A percentile compares a stretch with the other conserved stretches of the same genome.
These are phyloP conservation scores for Odontamblyopus rebecca DNA, from an alignment of 2,797 vertebrate species.

Conservation along the genomic window DNA sequence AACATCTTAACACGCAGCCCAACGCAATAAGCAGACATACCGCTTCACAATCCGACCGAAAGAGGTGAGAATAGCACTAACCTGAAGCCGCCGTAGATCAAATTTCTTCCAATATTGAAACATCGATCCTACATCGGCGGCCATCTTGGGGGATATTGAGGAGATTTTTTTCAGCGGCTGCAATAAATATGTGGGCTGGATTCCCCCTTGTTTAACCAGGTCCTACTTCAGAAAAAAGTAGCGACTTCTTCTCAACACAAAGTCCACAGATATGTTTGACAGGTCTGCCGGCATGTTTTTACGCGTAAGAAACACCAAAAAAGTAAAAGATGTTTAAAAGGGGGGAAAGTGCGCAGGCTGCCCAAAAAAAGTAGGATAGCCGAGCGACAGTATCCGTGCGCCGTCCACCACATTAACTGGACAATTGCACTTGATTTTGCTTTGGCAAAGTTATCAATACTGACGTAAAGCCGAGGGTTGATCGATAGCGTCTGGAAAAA, in stretches of 20 bases:
- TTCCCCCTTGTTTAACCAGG: slow-evolving; percentile 82
- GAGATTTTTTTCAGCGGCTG: slow-evolving; percentile 87
- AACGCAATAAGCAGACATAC: slow-evolving; percentile 20
- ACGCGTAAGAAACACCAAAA: not conserved
- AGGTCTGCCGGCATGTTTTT: slow-evolving; percentile 55
- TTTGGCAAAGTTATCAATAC: slow-evolving; percentile 88
- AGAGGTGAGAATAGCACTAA: slow-evolving; percentile 81
- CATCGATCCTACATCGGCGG: slow-evolving; percentile 98
- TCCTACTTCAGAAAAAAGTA: slow-evolving; percentile 70
- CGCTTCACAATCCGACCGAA: slow-evolving; percentile 45
- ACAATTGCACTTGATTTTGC: slow-evolving; percentile 81
- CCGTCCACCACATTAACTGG: slow-evolving; percentile 74
- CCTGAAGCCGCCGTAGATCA: slow-evolving; percentile 96
- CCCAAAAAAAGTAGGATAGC: slow-evolving; percentile 31
- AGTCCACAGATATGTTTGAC: slow-evolving; percentile 57
- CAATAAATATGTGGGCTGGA: slow-evolving; percentile 91
- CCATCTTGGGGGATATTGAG: slow-evolving; percentile 97
- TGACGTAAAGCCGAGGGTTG: slow-evolving; percentile 82
- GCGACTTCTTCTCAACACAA: slow-evolving; percentile 51
- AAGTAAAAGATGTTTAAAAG: slow-evolving; percentile 34
- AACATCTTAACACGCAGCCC: slow-evolving; percentile 26
- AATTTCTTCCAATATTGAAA: slow-evolving; percentile 96
- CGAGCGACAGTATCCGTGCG: slow-evolving; percentile 59
- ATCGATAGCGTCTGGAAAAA: slow-evolving; percentile 81
- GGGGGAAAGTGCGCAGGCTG: slow-evolving; percentile 30